Conservation (phyloP, 2,888 invertebrate species). For the Sminthurinus aureus region DNA sequence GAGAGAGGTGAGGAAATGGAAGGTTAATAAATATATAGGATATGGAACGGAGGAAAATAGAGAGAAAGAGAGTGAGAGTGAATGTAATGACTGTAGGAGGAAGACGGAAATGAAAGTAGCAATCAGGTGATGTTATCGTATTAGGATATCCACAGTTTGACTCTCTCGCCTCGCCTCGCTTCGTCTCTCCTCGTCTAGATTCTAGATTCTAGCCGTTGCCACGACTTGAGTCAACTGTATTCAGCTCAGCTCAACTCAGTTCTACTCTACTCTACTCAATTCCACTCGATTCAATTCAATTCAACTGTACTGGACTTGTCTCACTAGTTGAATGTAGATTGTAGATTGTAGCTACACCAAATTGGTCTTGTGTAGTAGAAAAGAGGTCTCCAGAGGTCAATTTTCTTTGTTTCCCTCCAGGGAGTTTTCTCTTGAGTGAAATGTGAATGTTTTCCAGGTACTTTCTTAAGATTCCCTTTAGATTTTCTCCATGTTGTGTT, state of each 20-base stretch:
- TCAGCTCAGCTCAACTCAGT: no score
- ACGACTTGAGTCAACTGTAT: no score
- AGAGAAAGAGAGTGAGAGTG: neutral
- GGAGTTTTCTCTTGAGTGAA: conserved; percentile 18
- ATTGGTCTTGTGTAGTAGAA: conserved; percentile 41
- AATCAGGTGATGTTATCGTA: conserved; percentile 13
- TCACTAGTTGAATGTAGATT: neutral
- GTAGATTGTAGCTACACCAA: conserved; percentile 14
- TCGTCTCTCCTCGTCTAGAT: no score
- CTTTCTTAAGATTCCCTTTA: conserved; percentile 16
- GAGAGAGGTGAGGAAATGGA: neutral
- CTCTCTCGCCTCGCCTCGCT: no score
- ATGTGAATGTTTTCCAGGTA: neutral
- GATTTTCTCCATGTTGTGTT: conserved; percentile 2
- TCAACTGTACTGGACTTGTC: neutral
- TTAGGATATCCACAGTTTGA: conserved; percentile 3
- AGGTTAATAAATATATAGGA: neutral
- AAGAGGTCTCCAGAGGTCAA: conserved; percentile 42
- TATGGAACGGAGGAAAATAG: neutral
- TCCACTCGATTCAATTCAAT: no score
- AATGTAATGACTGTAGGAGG: neutral
- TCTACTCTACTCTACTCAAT: no score
- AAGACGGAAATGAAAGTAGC: neutral
- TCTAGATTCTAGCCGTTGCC: neutral
- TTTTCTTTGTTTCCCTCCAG: conserved; percentile 21